A percentile compares a stretch with the other conserved stretches of the same genome.
Conservation (phyloP, 2,113 vertebrate genomes). For the Indicator maculatus region DNA sequence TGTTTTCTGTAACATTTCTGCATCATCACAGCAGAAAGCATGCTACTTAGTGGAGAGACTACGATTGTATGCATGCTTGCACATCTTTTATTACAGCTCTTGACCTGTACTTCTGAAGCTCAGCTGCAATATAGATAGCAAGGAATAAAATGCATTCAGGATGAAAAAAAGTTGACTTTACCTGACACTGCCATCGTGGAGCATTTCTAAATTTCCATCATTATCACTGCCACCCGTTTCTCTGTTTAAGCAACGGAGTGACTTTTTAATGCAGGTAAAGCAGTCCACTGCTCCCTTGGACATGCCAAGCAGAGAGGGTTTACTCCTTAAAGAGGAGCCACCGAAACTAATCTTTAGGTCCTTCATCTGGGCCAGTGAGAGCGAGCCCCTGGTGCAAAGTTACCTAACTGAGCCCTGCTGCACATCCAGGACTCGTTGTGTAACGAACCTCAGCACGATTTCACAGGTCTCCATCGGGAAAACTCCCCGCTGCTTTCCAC, state of each 20-base stretch:
- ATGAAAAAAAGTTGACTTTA: not conserved
- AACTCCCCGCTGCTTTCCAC: not conserved
- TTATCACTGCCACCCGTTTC: not conserved
- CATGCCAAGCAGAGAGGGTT: fast-evolving
- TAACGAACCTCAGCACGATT: not conserved
- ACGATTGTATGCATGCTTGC: not conserved
- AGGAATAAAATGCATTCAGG: fast-evolving
- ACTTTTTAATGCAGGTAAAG: not conserved
- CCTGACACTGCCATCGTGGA: not conserved
- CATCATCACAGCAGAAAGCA: not conserved
- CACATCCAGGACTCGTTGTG: not conserved
- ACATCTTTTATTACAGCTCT: not conserved
- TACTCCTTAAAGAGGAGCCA: not conserved
- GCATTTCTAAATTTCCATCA: not conserved
- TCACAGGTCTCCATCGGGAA: not conserved
- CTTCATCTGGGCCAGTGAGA: not conserved
- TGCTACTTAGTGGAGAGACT: not conserved
- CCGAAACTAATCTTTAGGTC: not conserved
- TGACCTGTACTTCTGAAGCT: not conserved
- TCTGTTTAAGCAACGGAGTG: not conserved
- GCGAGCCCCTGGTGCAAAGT: not conserved
- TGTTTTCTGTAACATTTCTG: not conserved
- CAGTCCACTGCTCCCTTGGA: not conserved
- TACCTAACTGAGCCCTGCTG: not conserved
- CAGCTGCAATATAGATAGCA: not conserved